Evolutionary conservation across 2,113 vertebrate species (phyloP), one percentile per base, ranked within the genome.

Genomic region (Micromys minutus): DNA sequence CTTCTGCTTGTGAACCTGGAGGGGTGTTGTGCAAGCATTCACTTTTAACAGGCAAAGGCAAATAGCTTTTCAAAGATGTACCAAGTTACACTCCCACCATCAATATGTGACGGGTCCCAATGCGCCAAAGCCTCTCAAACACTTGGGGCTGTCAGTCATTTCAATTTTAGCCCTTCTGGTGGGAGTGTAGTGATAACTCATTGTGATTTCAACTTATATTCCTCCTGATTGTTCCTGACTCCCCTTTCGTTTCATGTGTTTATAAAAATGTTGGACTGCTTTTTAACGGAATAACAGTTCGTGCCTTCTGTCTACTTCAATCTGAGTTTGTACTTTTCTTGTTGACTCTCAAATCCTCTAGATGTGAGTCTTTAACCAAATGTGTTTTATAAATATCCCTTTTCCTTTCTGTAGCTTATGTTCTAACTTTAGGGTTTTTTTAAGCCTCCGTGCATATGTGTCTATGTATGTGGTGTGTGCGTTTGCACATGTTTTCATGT

Each of bases 151-250:
- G 94, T 87, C 94, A 97, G 57, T 96, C 93, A 95, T 63, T 95
- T 95, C 96, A 95, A 97, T 96, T 95, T 97, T 95, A 96, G 93
- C 50, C 81, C 57, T 91, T 61, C 7, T 92, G 42, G 52, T 83
- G 89, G 91, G 76, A 91, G 95, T 88, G 55, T 61, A 83, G 89
- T 81, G 61, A 86, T 77, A 95, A 86, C 39, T 76, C 90, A 91
- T 50, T 93, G 88, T 95, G 88, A 94, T 94, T 93, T 93, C 88
- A 87, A 92, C 77, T 95, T 92, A 39, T 67, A 67, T 88, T 79
- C 84, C 81, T 93, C 57, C 65, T 47, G 63, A 88, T 81, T 96
- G 71, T 89, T 90, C 24, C 3, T 36, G 83, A 92, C 19, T 57
- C 89, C 42, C 86, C 50, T 75, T 83, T 93, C 80, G 52, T 65